Evolutionary conservation across 2,113 vertebrate species (phyloP).

Genomic region (Puntigrus tetrazona): DNA sequence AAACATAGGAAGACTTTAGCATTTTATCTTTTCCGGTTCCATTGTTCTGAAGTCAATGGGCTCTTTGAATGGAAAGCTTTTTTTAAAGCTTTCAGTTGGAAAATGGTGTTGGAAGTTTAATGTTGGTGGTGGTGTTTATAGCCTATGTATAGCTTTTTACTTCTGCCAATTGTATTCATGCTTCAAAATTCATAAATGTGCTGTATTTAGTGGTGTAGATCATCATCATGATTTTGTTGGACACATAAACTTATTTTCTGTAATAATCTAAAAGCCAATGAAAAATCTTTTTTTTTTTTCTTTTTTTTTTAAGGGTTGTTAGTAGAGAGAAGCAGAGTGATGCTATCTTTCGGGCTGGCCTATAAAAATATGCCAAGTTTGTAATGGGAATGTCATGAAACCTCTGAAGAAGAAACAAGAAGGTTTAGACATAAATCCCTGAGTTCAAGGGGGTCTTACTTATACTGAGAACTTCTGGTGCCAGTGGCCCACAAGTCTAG

Average conservation of each 20-base stretch:
- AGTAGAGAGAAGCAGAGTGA: background rate
- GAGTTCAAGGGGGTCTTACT: background rate
- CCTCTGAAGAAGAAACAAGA: slow-evolving; percentile 11
- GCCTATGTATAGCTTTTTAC: background rate
- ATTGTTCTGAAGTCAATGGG: background rate
- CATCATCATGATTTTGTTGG: background rate
- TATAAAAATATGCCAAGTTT: background rate
- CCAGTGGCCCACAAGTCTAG: slow-evolving; percentile 3
- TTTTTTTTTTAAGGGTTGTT: background rate
- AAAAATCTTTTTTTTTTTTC: background rate
- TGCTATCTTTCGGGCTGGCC: background rate
- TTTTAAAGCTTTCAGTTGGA: background rate
- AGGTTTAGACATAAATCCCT: slow-evolving; percentile 19
- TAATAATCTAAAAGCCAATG: background rate
- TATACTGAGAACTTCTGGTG: slow-evolving; percentile 14
- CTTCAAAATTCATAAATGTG: background rate
- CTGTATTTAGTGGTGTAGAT: background rate
- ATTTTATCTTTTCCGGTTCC: background rate
- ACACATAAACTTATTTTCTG: background rate
- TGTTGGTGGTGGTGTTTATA: background rate
- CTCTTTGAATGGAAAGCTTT: background rate
- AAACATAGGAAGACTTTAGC: background rate
- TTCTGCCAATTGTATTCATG: background rate
- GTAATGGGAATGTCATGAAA: background rate
- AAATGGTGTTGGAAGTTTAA: background rate